Conservation (phyloP, 2,797 vertebrate genomes). For the Australoheros facetus region DNA sequence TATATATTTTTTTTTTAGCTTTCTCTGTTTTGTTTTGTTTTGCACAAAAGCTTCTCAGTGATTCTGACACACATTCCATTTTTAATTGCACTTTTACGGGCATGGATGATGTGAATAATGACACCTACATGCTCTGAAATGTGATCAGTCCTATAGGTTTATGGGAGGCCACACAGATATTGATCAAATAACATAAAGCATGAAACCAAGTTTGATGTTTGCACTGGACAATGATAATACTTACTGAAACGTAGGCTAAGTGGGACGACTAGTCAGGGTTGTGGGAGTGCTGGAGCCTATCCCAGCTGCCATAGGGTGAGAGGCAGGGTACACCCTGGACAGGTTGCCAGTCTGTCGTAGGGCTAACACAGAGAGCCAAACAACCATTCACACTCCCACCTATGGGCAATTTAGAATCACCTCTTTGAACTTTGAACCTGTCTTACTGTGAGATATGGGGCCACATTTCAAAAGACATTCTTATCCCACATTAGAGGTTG, state of each 20-base stretch:
- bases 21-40: neutral
- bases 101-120: neutral
- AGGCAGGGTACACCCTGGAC: too few relatives aligned
- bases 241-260: neutral
- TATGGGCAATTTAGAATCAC: too few relatives aligned
- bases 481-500: neutral
- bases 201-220: neutral
- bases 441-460: neutral
- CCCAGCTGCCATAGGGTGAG: too few relatives aligned
- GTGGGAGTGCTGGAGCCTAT: too few relatives aligned
- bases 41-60: neutral
- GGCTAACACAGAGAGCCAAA: too few relatives aligned
- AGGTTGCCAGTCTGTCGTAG: too few relatives aligned
- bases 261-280: neutral
- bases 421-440: neutral
- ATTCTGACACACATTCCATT: conserved; percentile 25
- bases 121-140: neutral
- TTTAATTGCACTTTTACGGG: conserved; percentile 6
- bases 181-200: neutral
- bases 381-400: too few relatives aligned
- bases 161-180: neutral
- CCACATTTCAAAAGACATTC: conserved; percentile 3
- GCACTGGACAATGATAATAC: neutral
- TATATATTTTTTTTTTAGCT: neutral
- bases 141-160: neutral